Base-by-base conservation (phyloP, 1,140 invertebrate genomes). In the Cydia strobilella region DNA sequence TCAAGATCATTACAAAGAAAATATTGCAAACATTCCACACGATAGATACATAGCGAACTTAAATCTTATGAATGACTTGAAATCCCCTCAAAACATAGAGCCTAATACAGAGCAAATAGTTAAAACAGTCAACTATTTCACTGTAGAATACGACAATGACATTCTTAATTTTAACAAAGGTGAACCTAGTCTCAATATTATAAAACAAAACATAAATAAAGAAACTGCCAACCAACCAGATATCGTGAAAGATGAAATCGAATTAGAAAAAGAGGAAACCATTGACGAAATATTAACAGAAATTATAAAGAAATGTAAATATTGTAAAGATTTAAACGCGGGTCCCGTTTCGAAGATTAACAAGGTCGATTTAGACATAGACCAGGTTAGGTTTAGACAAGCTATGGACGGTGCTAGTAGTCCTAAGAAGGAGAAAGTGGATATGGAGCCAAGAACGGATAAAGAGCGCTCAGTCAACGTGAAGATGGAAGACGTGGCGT, bases 111-210 rank as follows among this genome's bases (percentile, higher is more conserved):
- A 89, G 10, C 80, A 87, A 31, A 74, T 84, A 76, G 83, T 86
- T 77, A 89, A 75, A 54, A 88, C 87, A 2, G 82, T 90, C 1
- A 86, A 90, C 82, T 91, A 89, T 80, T 91, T 90, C 25, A 88
- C 88, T 0, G 76, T 89, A 6, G 82, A 86, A 75, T 90, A 89
- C 18, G 81, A 88, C 75, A 74, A 75, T 20, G 69, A 77, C 42
- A 66, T 76, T 51, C 80, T 77, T 15, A 76, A 80, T 69, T 74
- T 79, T 35, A 80, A 75, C 54, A 77, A 78, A 76, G 76, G 76
- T 9, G 82, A 87, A 76, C 75, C 80, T 51, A 77, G 59, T 20
- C 12, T 42, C 23, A 74, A 76, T 65, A 59, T 76, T 23, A 31
- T 42, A 35, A 75, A 69, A 78, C 63, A 51, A 27, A 45, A 48